These are phyloP conservation scores for Candoia aspera DNA, from an alignment of 2,113 vertebrate genomes.

Conservation along the genomic window DNA sequence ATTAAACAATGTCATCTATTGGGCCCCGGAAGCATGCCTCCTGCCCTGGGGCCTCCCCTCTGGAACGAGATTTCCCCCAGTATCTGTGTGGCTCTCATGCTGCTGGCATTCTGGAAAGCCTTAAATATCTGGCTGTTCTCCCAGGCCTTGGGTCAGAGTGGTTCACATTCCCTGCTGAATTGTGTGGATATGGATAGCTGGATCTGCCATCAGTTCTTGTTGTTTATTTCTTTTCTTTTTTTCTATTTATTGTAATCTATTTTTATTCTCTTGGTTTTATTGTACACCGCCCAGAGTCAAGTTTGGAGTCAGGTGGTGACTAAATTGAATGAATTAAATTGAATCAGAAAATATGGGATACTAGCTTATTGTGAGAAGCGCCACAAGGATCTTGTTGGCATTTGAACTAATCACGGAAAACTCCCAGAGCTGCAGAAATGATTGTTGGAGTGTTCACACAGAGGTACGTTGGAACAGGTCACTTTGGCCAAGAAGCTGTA, in stretches of 20 bases:
- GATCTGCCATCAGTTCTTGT: neutral
- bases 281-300: neutral
- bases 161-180: neutral
- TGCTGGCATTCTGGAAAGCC: neutral
- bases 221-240: neutral
- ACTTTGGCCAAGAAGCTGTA: neutral
- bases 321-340: neutral
- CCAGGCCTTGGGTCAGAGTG: neutral
- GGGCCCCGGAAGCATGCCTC: neutral
- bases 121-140: neutral
- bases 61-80: neutral
- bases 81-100: neutral
- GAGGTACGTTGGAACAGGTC: neutral
- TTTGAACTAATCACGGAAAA: neutral
- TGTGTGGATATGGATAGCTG: neutral
- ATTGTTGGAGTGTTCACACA: neutral
- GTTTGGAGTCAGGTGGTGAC: neutral
- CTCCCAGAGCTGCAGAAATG: neutral
- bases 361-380: neutral
- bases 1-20: neutral
- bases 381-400: neutral
- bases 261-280: neutral
- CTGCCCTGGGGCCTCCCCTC: neutral
- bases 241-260: neutral
- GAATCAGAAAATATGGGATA: neutral